Conservation (phyloP, 2,797 vertebrate genomes). For the Sebastes trivittatus region DNA sequence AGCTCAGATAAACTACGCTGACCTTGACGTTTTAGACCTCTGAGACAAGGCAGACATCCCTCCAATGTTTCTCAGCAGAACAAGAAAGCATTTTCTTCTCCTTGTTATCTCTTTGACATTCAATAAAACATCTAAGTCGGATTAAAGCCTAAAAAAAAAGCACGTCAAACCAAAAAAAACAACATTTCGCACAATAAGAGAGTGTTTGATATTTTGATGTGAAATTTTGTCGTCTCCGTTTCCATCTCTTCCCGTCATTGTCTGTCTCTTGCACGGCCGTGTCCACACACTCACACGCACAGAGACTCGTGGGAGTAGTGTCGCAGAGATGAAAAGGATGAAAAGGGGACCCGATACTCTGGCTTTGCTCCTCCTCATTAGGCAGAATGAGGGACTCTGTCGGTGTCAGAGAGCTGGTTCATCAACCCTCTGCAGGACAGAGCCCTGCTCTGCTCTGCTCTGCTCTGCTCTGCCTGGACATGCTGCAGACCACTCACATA, state of each 20-base stretch:
- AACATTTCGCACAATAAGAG: not conserved
- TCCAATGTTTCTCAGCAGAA: slow-evolving; percentile 3
- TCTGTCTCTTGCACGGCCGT: slow-evolving; percentile 1
- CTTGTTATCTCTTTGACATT: too few species aligned
- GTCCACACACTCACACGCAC: slow-evolving; percentile 18
- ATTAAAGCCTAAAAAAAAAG: too few species aligned
- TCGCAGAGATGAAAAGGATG: slow-evolving; percentile 50
- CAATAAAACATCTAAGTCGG: too few species aligned
- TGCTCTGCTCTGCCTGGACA: slow-evolving; percentile 69
- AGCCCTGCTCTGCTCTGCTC: not conserved
- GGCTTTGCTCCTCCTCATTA: slow-evolving; percentile 70
- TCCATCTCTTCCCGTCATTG: slow-evolving; percentile 1
- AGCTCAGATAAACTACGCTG: slow-evolving; percentile 33
- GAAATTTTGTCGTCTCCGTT: not conserved
- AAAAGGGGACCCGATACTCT: slow-evolving; percentile 35
- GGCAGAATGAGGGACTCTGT: slow-evolving; percentile 52
- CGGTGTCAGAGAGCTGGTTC: slow-evolving; percentile 67
- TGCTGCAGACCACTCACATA: slow-evolving; percentile 65
- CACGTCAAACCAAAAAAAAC: too few species aligned
- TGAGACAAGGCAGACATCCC: not conserved
- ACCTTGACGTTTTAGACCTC: slow-evolving; percentile 30
- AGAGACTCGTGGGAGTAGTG: slow-evolving; percentile 38
- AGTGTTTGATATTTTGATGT: slow-evolving; percentile 30
- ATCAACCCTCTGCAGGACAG: slow-evolving; percentile 55
- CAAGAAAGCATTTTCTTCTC: slow-evolving; percentile 15